A percentile compares a stretch with the other conserved stretches of the same genome.
Conservation (phyloP, 1,140 invertebrate species). For the Bombus fervidus region DNA sequence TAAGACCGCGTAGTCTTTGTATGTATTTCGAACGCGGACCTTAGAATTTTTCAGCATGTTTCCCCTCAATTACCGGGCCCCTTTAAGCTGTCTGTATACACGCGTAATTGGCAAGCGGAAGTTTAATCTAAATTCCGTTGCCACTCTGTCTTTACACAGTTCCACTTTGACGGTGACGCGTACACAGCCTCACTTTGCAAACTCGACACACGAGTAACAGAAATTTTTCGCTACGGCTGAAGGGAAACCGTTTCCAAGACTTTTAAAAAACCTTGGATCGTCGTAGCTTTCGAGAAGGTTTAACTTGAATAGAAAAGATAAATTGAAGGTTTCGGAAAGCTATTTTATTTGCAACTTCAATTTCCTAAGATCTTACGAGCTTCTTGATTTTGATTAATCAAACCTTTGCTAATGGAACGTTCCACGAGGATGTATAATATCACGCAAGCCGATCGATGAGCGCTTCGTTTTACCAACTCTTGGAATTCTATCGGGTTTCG, state of each 20-base stretch:
- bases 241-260: neutral
- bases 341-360: neutral
- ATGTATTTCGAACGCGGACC: neutral
- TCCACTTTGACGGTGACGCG: conserved; percentile 22
- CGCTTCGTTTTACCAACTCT: conserved; percentile 6
- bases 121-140: conserved; percentile 44
- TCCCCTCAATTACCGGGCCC: conserved; percentile 15
- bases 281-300: neutral
- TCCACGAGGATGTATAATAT: neutral
- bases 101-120: conserved; percentile 40
- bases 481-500: neutral
- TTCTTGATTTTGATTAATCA: conserved; percentile 28
- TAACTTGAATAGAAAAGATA: too few relatives aligned
- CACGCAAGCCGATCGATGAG: neutral
- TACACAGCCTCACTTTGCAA: conserved; percentile 1
- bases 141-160: conserved; percentile 31
- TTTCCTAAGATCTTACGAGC: neutral
- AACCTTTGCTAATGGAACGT: neutral
- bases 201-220: neutral
- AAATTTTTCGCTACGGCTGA: conserved; percentile 7
- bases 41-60: conserved; percentile 18
- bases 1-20: neutral
- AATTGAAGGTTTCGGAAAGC: too few relatives aligned
- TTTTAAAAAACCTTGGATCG: neutral
- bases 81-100: conserved; percentile 36